Evolutionary conservation across 2,797 vertebrate genomes (phyloP), one percentile per base, ranked within the genome.

Genomic region (Rallus crepitans): DNA sequence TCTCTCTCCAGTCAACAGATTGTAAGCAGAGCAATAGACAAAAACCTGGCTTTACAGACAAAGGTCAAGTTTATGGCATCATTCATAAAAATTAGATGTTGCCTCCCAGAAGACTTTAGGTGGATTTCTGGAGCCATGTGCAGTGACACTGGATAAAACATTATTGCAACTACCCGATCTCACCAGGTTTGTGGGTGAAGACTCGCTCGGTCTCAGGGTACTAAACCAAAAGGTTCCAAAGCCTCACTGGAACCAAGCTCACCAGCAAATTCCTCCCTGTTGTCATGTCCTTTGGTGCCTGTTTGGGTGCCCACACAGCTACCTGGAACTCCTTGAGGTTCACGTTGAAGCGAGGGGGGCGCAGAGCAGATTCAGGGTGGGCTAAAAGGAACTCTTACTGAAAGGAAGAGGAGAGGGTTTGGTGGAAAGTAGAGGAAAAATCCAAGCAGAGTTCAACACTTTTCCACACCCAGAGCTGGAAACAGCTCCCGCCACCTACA

Each of bases 1-100:
- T 18, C 18, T 45, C 76, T 76, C 18, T 3, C 39, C 8, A 39
- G 5, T 12, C 63, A 61, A 25, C 9, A 37, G 28, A 28, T 17
- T 5, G 0, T 3, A 42, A 79, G 60, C 60, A 20, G 83, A 53
- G 39, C 35, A 75, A 35, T 3, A 87, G 39, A 45, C 53, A 69
- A 87, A 89, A 87, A 48, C 37, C 23, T 24, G 45, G 53, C 50
- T 45, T 53, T 12, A 2, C 50, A 18, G 1, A 45, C 6, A 50
- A 66, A 66, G 64, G 75, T 60, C 63, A 87, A 52, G 79, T 85
- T 89, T 85, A 77, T 52, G 23, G 52, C 25, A 82, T 48, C 93
- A 82, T 82, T 80, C 28, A n/a, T 14, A 87, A 68, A 63, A 88
- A 89, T 30, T 55, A 86, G 73, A 21, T 0, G 15, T 0, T 89